A percentile compares a stretch with the other conserved stretches of the same genome.
phyloP scores from a whole-genome alignment of 2,113 vertebrate species.

The Rissa tridactyla region DNA sequence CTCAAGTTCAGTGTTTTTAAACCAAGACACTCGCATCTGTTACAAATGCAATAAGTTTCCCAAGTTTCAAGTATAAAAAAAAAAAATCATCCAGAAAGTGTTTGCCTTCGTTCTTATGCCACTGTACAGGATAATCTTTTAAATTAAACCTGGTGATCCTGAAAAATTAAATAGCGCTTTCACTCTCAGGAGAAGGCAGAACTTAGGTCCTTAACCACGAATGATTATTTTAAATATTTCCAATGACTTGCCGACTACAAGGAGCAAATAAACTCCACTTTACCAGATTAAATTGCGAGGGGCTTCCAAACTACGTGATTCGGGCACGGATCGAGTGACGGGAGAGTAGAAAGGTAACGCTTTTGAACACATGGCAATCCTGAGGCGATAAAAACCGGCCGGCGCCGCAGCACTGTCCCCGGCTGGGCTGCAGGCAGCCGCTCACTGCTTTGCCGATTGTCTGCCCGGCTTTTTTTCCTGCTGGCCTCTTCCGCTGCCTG shows the following conservation, averaged over 20 bases:
- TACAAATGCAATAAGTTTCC: neutral
- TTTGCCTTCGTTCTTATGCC: neutral
- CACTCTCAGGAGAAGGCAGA: neutral
- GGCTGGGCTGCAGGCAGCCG: neutral
- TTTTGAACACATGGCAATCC: neutral
- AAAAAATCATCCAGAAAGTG: neutral
- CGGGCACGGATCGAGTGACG: neutral
- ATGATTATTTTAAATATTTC: neutral
- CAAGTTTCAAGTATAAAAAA: neutral
- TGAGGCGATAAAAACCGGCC: neutral
- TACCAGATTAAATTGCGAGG: neutral
- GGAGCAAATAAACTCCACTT: neutral
- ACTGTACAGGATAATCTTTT: neutral
- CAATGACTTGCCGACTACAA: neutral
- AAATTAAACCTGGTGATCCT: neutral
- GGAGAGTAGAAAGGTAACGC: neutral
- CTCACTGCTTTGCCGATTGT: slow-evolving; percentile 87
- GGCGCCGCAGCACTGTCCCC: neutral
- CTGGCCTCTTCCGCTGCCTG: slow-evolving; percentile 83
- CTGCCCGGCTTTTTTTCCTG: slow-evolving; percentile 91
- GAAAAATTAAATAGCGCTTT: neutral
- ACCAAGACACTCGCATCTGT: neutral
- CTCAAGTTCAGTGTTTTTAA: neutral
- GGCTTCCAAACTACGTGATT: neutral
- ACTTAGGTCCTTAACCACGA: neutral